These are phyloP conservation scores for Harmothoe impar DNA, from an alignment of 2,888 invertebrate genomes.

Conservation along the genomic window DNA sequence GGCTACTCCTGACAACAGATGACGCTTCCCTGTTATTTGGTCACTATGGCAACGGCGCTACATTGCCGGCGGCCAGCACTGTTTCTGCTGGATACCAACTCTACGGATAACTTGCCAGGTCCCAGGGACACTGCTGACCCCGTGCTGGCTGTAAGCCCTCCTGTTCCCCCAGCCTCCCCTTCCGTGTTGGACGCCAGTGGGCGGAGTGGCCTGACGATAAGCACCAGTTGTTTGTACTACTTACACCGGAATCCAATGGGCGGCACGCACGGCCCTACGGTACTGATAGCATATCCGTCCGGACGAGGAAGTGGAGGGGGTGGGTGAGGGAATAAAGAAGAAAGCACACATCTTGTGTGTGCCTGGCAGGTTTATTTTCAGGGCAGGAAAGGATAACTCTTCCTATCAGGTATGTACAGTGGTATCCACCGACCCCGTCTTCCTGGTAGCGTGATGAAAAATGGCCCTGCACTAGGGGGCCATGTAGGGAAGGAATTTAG, in stretches of 20 bases:
- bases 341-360: not conserved
- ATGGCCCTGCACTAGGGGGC: not conserved
- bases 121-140: too few relatives aligned
- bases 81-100: not conserved
- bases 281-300: not conserved
- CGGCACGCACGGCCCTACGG: not conserved
- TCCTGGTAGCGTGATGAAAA: too few relatives aligned
- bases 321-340: not conserved
- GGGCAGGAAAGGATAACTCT: too few relatives aligned
- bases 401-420: too few relatives aligned
- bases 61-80: not conserved
- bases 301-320: not conserved
- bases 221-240: constrained; percentile 29
- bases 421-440: too few relatives aligned
- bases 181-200: not conserved
- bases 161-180: not conserved
- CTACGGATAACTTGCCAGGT: too few relatives aligned
- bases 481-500: not conserved
- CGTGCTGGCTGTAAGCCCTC: too few relatives aligned
- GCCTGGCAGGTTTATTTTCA: too few relatives aligned
- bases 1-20: not conserved
- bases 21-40: not conserved
- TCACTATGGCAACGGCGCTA: constrained; percentile 15
- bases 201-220: not conserved
- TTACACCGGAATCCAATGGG: not conserved